Evolutionary conservation across 92 coral and sea anemone species (phyloP), one percentile per base, ranked within the genome.

Genomic region (Phenganax marumi): DNA sequence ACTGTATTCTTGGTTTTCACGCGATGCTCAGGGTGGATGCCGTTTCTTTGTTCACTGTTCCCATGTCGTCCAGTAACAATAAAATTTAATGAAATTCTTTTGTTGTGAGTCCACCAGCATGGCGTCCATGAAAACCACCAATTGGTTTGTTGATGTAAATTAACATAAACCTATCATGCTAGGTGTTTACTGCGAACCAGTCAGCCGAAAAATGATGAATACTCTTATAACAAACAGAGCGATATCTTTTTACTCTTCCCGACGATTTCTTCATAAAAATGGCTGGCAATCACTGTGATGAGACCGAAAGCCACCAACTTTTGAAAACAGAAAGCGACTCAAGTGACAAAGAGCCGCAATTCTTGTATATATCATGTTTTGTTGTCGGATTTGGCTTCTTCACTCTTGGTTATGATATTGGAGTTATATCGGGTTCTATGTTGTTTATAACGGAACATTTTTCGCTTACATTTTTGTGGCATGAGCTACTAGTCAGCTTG

Each of bases 341-440:
- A 19, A 13, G 62, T 63, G 17, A 74, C 13, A 49, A 8, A 9
- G n/a, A 52, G 10, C n/a, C 81, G 12, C 25, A 10, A 48, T 91
- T 85, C 61, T 84, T 88, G 58, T 88, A 86, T 46, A 19, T 92
- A 3, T 65, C 91, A 12, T 85, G 92, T 23, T 61, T 83, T 2
- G 87, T 94, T 55, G 94, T 93, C 4, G 97, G 94, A 0, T 51
- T 92, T 12, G 97, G 98, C 43, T 97, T 93, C 4, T 94, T 94
- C 60, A 70, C 92, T 50, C 85, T 94, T 48, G 98, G 98, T 8
- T 94, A 94, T 57, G 98, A 94, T 79, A 87, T 93, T 3, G 98
- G 98, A 0, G 92, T 92, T 13, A 84, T 94, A 3, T 94, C 98
- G 0, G 98, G 98, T 33, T 93, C 98, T 9, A 92, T 94, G 97